Evolutionary conservation across 2,113 vertebrate species (phyloP), one percentile per base, ranked within the genome.

Genomic region (Hippocampus zosterae): DNA sequence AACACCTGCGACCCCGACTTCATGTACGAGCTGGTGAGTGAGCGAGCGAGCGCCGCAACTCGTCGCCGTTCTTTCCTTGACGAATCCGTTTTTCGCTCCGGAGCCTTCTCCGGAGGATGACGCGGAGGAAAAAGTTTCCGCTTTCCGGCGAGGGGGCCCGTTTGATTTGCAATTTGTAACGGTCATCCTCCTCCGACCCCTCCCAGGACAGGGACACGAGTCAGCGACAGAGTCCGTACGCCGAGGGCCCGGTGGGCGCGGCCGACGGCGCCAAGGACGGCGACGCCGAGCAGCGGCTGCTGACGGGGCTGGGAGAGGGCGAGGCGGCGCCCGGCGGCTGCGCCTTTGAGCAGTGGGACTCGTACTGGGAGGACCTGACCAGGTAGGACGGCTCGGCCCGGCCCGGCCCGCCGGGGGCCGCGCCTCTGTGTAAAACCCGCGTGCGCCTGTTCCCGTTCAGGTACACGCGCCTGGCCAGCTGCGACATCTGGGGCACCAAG

Each of bases 401-500:
- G 57, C 13, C 5, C 6, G 3, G 10, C 41, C 21, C 42, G 8
- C 13, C 12, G 15, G n/a, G 7, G 5, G 29, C 29, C 11, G 29
- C 29, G 29, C 29, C 3, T 2, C 2, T 1, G 9, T 42, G 21
- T 12, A 42, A 63, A 2, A 1, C 18, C 18, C 61, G 13, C 70
- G 37, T 69, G 19, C 69, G 21, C 81, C 59, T n/a, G n/a, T n/a
- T n/a, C 87, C 59, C 10, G 76, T 13, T 33, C 77, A 91, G 88
- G 83, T 99, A 98, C 83, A 98, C 96, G 83, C 95, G 95, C 78
- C 91, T 98, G 85, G 92, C 96, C 88, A 99, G 94, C 92, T 98
- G 94, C 92, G 96, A 98, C 87, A 98, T 99, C 90, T 99, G 97
- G 97, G 97, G 97, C 85, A 98, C 95, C 85, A 99, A 98, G 91